phyloP scores from a whole-genome alignment of 2,113 vertebrate species.

The Chaetodon auriga region DNA sequence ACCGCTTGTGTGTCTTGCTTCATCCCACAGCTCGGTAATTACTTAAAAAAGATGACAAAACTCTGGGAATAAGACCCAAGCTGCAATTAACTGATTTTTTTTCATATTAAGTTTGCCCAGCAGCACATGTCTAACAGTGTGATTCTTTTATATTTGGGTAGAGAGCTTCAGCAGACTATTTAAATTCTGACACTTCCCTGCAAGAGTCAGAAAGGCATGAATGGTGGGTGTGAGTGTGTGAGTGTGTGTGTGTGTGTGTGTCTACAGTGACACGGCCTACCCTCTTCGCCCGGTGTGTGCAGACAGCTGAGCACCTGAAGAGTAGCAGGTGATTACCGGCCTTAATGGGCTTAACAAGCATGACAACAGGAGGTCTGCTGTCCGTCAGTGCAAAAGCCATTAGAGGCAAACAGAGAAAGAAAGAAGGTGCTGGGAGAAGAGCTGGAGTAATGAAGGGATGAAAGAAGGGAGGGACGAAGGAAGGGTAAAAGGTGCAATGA shows the following conservation, averaged over 20 bases:
- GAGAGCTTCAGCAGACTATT: neutral
- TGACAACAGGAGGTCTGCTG: constrained; percentile 73
- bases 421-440: neutral
- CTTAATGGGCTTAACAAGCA: constrained; percentile 78
- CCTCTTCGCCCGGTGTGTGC: constrained; percentile 52
- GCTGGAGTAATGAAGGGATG: neutral
- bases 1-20: neutral
- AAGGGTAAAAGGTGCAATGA: constrained; percentile 15
- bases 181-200: neutral
- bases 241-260: neutral
- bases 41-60: neutral
- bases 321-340: constrained; percentile 66
- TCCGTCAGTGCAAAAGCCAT: constrained; percentile 49
- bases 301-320: constrained; percentile 61
- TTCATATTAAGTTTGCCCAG: neutral
- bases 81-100: neutral
- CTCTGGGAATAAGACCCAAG: neutral
- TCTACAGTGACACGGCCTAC: neutral
- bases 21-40: neutral
- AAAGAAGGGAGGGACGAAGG: constrained; percentile 5
- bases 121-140: neutral
- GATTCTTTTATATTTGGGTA: neutral
- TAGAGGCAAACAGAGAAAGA: constrained; percentile 37
- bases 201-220: neutral
- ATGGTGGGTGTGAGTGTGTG: neutral